A percentile compares a stretch with the other conserved stretches of the same genome.
Conservation (phyloP, 2,888 invertebrate genomes). For the Myopa tessellatipennis region DNA sequence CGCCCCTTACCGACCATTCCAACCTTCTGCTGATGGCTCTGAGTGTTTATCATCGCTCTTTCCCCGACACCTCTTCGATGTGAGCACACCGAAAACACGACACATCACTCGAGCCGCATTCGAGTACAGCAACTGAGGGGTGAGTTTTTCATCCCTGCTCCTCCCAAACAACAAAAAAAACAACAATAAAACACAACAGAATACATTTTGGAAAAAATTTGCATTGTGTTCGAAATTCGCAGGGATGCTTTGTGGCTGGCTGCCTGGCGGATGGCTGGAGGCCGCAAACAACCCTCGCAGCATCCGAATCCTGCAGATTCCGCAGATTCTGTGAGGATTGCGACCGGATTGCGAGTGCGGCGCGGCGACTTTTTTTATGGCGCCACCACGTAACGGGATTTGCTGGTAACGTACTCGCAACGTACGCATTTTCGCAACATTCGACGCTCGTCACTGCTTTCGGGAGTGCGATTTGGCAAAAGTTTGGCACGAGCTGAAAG, state of each 20-base stretch:
- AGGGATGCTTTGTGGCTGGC: constrained; percentile 13
- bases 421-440: neutral
- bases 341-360: neutral
- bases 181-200: constrained; percentile 6
- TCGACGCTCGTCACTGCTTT: neutral
- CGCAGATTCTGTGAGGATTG: neutral
- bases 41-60: constrained; percentile 27
- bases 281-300: neutral
- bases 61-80: constrained; percentile 16
- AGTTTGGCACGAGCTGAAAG: constrained; percentile 18
- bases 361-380: neutral
- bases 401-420: neutral
- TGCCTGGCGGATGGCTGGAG: neutral
- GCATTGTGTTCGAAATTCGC: constrained; percentile 32
- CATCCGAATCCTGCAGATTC: neutral
- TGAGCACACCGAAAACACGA: constrained; percentile 3
- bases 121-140: constrained; percentile 22
- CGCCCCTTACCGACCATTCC: neutral
- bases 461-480: neutral
- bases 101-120: neutral
- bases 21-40: constrained; percentile 1
- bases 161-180: neutral
- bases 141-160: constrained; percentile 33
- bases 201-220: constrained; percentile 30
- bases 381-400: constrained; percentile 6